phyloP scores from a whole-genome alignment of 1,140 invertebrate genomes.

The Papilio helenus region DNA sequence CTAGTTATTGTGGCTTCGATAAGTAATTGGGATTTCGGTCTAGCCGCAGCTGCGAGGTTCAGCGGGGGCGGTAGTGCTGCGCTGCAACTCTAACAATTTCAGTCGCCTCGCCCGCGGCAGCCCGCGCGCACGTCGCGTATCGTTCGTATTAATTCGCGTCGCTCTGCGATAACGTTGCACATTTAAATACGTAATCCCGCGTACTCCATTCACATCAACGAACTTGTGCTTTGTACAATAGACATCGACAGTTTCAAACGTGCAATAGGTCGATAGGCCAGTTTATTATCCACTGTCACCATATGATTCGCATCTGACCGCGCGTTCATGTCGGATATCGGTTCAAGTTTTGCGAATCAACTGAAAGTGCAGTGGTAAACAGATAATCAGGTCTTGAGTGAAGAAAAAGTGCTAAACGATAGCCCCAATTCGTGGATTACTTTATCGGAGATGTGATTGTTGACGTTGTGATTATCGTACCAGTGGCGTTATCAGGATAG shows the following conservation, averaged over 20 bases:
- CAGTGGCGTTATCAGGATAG: slow-evolving; percentile 56
- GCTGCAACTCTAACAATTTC: slow-evolving; percentile 44
- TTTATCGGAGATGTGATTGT: slow-evolving; percentile 72
- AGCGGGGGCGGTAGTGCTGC: slow-evolving; percentile 53
- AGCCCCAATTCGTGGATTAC: slow-evolving; percentile 59
- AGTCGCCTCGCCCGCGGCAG: slow-evolving; percentile 67
- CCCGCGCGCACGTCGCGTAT: slow-evolving; percentile 63
- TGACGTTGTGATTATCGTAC: slow-evolving; percentile 54
- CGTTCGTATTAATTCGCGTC: slow-evolving; percentile 41
- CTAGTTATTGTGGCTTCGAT: slow-evolving; percentile 22
- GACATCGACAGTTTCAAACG: slow-evolving; percentile 30
- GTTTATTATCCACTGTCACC: slow-evolving; percentile 68
- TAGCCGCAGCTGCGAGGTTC: slow-evolving; percentile 52
- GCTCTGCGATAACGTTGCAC: slow-evolving; percentile 70
- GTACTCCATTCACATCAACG: slow-evolving; percentile 49
- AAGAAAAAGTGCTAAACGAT: slow-evolving; percentile 56
- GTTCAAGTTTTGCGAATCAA: slow-evolving; percentile 66
- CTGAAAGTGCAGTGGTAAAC: slow-evolving; percentile 56
- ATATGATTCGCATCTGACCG: slow-evolving; percentile 70
- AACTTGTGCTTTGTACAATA: slow-evolving; percentile 11
- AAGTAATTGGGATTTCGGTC: slow-evolving; percentile 44
- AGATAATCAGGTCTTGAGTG: background rate
- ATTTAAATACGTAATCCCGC: slow-evolving; percentile 64
- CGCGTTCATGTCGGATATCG: slow-evolving; percentile 63
- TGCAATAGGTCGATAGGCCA: slow-evolving; percentile 46